Evolutionary conservation across 2,113 vertebrate genomes (phyloP).

Genomic region (Sander lucioperca): DNA sequence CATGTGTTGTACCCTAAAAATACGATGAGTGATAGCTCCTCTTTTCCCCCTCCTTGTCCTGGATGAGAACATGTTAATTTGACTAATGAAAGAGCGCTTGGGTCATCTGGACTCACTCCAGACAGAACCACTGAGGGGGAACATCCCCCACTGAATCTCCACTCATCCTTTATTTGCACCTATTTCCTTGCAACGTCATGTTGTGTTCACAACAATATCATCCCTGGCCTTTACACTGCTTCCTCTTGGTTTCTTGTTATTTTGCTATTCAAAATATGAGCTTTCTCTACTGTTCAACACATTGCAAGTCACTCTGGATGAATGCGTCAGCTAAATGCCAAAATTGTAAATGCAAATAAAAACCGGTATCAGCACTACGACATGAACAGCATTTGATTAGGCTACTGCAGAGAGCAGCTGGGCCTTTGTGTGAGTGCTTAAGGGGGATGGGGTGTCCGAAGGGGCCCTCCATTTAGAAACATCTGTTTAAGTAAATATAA

Average conservation of each 20-base stretch:
- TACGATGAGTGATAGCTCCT: too few relatives aligned
- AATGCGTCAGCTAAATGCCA: conserved; percentile 12
- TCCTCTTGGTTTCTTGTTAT: too few relatives aligned
- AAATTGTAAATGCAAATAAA: conserved; percentile 42
- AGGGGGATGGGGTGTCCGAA: background rate
- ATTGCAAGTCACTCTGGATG: conserved; percentile 7
- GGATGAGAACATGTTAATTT: too few relatives aligned
- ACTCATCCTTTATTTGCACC: too few relatives aligned
- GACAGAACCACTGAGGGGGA: too few relatives aligned
- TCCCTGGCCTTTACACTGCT: conserved; percentile 1
- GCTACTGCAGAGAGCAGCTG: conserved; percentile 27
- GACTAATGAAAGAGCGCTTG: too few relatives aligned
- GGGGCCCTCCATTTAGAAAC: conserved; percentile 3
- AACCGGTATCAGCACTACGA: conserved; percentile 6
- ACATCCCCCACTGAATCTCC: too few relatives aligned
- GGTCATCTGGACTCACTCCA: too few relatives aligned
- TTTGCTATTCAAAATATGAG: background rate
- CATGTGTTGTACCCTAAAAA: too few relatives aligned
- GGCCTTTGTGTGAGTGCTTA: conserved; percentile 16
- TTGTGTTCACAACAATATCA: background rate
- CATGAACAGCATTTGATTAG: conserved; percentile 30
- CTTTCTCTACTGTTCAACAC: background rate
- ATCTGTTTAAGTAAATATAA: conserved; percentile 5
- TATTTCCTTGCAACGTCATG: background rate
- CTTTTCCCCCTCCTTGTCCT: too few relatives aligned